Evolutionary conservation across 2,113 vertebrate genomes (phyloP).

Genomic region (Chionomys nivalis): DNA sequence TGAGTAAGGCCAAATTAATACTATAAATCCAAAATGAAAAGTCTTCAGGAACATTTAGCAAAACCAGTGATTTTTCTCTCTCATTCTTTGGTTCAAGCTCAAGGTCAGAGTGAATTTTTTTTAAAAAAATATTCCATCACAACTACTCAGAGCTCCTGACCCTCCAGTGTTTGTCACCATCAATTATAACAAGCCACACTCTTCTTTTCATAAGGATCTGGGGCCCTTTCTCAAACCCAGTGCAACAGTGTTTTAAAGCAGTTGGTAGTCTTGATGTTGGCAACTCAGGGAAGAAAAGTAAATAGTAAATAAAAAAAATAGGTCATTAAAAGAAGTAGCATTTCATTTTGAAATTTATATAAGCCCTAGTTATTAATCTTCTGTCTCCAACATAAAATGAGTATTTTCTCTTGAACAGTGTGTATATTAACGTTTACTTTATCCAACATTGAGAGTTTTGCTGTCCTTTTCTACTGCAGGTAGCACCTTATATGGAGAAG

Average conservation of each 20-base stretch:
- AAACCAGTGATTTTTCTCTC: background rate
- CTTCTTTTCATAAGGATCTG: background rate
- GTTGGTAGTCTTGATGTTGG: background rate
- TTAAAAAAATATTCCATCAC: background rate
- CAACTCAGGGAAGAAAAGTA: background rate
- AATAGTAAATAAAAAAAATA: background rate
- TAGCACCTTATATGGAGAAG: background rate
- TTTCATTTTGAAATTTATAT: background rate
- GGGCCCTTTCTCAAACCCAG: background rate
- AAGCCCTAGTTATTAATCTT: background rate
- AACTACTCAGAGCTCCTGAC: background rate
- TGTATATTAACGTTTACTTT: background rate
- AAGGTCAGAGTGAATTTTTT: slow-evolving; percentile 37
- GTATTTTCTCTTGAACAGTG: background rate
- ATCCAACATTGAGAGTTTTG: background rate
- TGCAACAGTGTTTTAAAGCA: background rate
- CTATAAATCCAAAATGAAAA: slow-evolving; percentile 47
- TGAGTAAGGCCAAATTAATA: background rate
- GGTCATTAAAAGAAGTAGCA: background rate
- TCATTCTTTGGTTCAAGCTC: background rate
- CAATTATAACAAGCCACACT: background rate
- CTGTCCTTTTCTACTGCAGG: background rate
- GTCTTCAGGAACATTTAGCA: slow-evolving; percentile 32
- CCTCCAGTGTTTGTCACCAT: background rate
- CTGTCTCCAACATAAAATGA: background rate